Evolutionary conservation across 2,888 invertebrate genomes (phyloP), one percentile per base, ranked within the genome.

Genomic region (Lasioglossum villosulum): DNA sequence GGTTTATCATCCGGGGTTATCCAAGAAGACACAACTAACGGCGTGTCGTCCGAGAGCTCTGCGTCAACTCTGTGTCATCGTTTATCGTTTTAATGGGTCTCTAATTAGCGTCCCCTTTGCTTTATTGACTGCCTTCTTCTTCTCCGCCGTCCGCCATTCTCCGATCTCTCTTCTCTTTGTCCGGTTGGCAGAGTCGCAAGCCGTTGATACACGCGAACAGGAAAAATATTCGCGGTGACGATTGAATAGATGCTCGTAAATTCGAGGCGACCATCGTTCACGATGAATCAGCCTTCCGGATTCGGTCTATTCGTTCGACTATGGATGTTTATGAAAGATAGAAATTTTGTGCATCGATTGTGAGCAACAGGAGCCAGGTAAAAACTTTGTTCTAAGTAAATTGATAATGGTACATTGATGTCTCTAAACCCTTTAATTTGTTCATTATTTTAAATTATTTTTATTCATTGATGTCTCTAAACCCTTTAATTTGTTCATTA

Each of bases 21-120:
- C 95, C 93, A 82, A 91, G 91, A 92, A 94, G 94, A 94, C 94
- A 94, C 94, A 94, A 94, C 94, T 94, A 94, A 94, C 93, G 91
- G 92, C 94, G 87, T 94, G 94, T 94, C 93, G 89, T 92, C 91
- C 84, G 89, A 86, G 84, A 86, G 84, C 90, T 88, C 52, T 52
- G 83, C 93, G 93, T 93, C 94, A 93, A 94, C 94, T 92, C 92
- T 92, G 90, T 94, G 94, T 94, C 93, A 93, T 91, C 92, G 92
- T 92, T 94, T 94, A 95, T 94, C 94, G 91, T 93, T 93, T 89
- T 92, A 94, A 95, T 93, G 93, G 93, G 92, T 92, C 89, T 91
- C 93, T 94, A 95, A 95, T 95, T 95, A 95, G 95, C 93, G 90
- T 91, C 90, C 88, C 88, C 91, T 90, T 87, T 52, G 90, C 88